Base-by-base conservation (phyloP, 2,113 vertebrate genomes). In the Mirounga angustirostris region DNA sequence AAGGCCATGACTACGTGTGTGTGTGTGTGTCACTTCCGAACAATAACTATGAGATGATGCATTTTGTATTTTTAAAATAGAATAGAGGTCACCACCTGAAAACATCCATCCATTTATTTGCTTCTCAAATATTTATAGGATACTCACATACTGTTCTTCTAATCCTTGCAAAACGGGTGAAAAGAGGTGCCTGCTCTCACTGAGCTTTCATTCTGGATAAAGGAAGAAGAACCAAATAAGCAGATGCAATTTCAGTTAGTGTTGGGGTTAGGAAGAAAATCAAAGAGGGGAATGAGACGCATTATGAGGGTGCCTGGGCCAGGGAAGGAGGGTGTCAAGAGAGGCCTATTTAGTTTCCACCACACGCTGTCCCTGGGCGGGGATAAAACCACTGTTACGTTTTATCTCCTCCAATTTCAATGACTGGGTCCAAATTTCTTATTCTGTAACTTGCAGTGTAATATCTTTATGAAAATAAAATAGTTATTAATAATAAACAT, bases 21-120 rank as follows among this genome's bases (percentile, higher is more conserved):
- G 19, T 61, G 28, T 43, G 24, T 13, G 13, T 13, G 3, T 52
- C 26, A 52, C 18, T 90, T 43, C 73, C 50, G 33, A 73, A 65
- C 50, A 83, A 56, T 4, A 87, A 50, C 26, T 43, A 28, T 12
- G 36, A 89, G 40, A 86, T 63, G 43, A 24, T 33, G 30, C 13
- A 4, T n/a, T 93, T 82, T 63, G 14, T 46, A 89, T 24, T 82
- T 95, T 86, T 30, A 74, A 89, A 94, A 28, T 40, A 87, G 67
- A 22, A 40, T 18, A 67, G 56, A 74, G n/a, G 40, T 52, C n/a
- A 46, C n/a, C 21, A 76, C 3, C 30, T 85, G 69, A 83, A 97
- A 82, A 7, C 6, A 56, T 54, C 50, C 24, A 89, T 73, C 28
- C 54, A 36, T 87, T 56, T 80, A 71, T 56, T 71, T 52, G 79